Percentiles rank a stretch among this genome's conserved stretches.
phyloP scores from a whole-genome alignment of 1,140 invertebrate genomes.

The Oncopodura yosiiana region DNA sequence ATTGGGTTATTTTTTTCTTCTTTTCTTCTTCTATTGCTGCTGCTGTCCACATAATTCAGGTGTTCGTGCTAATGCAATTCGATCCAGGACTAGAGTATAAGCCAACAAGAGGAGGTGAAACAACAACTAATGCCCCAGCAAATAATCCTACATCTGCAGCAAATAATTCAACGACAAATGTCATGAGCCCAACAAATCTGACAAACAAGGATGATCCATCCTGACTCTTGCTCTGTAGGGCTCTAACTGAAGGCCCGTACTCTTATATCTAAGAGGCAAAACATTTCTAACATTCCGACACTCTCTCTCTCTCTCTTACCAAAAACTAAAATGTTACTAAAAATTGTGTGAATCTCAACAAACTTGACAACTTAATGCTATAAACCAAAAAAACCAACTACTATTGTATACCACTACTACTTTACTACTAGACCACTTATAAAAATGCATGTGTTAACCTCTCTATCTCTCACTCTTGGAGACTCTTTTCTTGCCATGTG shows the following conservation, averaged over 20 bases:
- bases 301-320: not conserved
- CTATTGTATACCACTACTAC: too few species aligned
- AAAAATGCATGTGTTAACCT: too few species aligned
- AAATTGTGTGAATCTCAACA: too few species aligned
- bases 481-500: too few species aligned
- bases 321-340: too few species aligned
- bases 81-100: conserved; percentile 91
- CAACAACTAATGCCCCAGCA: conserved; percentile 38
- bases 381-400: too few species aligned
- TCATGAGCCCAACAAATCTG: conserved; percentile 14
- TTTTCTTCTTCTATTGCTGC: too few species aligned
- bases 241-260: conserved; percentile 74
- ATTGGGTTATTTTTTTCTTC: too few species aligned
- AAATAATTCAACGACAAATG: conserved; percentile 11
- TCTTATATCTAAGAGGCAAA: conserved; percentile 35
- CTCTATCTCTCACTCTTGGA: too few species aligned
- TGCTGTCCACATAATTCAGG: too few species aligned
- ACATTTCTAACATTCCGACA: conserved; percentile 4
- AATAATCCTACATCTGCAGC: conserved; percentile 34
- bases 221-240: conserved; percentile 97
- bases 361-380: too few species aligned
- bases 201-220: conserved; percentile 76
- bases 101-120: conserved; percentile 61
- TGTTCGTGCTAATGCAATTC: conserved; percentile 94
- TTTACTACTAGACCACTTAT: too few species aligned